Evolutionary conservation across 2,797 vertebrate genomes (phyloP).

Genomic region (Amblyopsis hoosieri): DNA sequence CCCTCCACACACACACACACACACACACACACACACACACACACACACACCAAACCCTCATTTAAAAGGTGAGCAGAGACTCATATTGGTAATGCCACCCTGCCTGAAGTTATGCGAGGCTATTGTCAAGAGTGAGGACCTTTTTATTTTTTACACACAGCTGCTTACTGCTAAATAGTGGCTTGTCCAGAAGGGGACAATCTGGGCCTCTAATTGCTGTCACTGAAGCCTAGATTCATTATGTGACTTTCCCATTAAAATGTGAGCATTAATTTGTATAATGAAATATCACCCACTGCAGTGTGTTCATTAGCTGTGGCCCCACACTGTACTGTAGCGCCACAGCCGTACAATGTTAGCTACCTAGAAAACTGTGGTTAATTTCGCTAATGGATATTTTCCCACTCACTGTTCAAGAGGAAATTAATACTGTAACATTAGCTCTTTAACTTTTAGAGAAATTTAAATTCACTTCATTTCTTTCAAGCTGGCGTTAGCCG

Average conservation of each 20-base stretch:
- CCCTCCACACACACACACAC: slow-evolving; percentile 11
- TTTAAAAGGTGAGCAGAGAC: slow-evolving; percentile 75
- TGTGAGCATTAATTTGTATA: slow-evolving; percentile 99
- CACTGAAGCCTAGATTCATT: slow-evolving; percentile 99
- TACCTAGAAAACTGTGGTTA: slow-evolving; percentile 99
- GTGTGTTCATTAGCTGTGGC: slow-evolving; percentile 99
- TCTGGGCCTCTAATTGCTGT: slow-evolving; percentile 99
- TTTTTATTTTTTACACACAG: slow-evolving; percentile 90
- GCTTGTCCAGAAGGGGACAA: slow-evolving; percentile 99
- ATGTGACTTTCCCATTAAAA: slow-evolving; percentile 99
- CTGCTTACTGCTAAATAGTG: slow-evolving; percentile 99
- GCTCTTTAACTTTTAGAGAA: slow-evolving; percentile 99
- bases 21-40: no score
- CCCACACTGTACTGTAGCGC: slow-evolving; percentile 97
- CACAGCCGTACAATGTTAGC: slow-evolving; percentile 95
- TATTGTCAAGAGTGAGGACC: slow-evolving; percentile 94
- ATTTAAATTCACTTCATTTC: slow-evolving; percentile 99
- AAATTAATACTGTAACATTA: slow-evolving; percentile 99
- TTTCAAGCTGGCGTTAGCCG: slow-evolving; percentile 93
- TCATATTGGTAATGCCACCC: slow-evolving; percentile 68
- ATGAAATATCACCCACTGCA: slow-evolving; percentile 99
- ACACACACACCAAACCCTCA: slow-evolving; percentile 24
- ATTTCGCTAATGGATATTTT: slow-evolving; percentile 99
- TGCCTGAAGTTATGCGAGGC: slow-evolving; percentile 88
- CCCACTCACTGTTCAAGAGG: slow-evolving; percentile 98